Base-by-base conservation (phyloP, 1,140 invertebrate species). In the Helicoverpa zea region DNA sequence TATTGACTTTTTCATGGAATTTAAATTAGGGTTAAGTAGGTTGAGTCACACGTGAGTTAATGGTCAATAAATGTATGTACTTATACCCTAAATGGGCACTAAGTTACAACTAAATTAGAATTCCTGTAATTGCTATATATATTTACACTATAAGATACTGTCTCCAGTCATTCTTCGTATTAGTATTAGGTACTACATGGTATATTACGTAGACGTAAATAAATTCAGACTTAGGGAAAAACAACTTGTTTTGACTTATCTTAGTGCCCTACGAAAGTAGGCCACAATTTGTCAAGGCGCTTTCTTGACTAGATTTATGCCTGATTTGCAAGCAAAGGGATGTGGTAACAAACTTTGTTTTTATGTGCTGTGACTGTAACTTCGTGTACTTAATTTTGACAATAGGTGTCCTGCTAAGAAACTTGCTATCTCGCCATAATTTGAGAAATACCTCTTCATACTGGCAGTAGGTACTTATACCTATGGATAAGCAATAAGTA, bases 201-300 rank as follows among this genome's bases (percentile, higher is more conserved):
- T 68, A 18, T 68, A 10, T 68, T n/a, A 68, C 16, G 18, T 49
- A 16, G 23, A 47, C 11, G 64, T 68, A 68, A 49, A 49, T 23
- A 68, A 68, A 49, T 12, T 43, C 18, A 43, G 43, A 51, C 64
- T 66, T 47, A 47, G 63, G 35, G 10, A 66, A 35, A 66, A 66
- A 66, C 35, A 47, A 66, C 35, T 47, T 66, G 64, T 49, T 68
- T 68, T 68, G 64, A 68, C 43, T 66, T 64, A 16, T 66, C 35
- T 51, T 4, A 68, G 18, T 16, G 13, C 43, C 49, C 35, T 43
- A 43, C 35, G 35, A 35, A 14, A 47, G 14, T 18, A 66, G 14
- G 35, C 64, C n/a, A n/a, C 18, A 18, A 49, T 68, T 68, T 68
- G 49, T 68, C 43, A 68, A 68, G 43, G 64, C 16, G 2, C 49